Conservation (phyloP, 1,140 invertebrate species). For the Atopsyche davidsoni region DNA sequence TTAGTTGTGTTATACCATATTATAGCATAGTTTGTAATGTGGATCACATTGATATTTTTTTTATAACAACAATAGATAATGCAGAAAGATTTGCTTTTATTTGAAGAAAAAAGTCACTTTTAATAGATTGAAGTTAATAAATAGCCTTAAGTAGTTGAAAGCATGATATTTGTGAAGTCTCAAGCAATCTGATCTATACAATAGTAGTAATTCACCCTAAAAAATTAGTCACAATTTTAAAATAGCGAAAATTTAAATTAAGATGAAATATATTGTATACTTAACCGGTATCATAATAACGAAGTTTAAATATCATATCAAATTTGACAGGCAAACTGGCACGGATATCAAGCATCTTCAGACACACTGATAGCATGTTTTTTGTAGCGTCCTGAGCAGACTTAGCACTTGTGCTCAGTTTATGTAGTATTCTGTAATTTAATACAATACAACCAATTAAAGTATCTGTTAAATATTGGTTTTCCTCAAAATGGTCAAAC, state of each 20-base stretch:
- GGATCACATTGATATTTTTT: too few relatives aligned
- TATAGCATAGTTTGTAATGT: too few relatives aligned
- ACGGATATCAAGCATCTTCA: neutral
- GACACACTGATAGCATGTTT: neutral
- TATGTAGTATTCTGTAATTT: too few relatives aligned
- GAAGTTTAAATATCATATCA: constrained; percentile 1
- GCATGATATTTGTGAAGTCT: neutral
- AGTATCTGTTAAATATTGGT: neutral
- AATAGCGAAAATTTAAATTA: neutral
- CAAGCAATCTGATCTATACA: neutral
- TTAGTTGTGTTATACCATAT: too few relatives aligned
- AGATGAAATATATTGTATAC: neutral
- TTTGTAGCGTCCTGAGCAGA: neutral
- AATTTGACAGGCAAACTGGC: constrained; percentile 4
- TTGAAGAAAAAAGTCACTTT: neutral
- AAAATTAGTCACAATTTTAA: too few relatives aligned
- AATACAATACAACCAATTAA: neutral
- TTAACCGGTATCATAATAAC: constrained; percentile 19
- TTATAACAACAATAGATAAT: too few relatives aligned
- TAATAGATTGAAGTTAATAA: neutral
- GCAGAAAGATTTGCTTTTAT: too few relatives aligned
- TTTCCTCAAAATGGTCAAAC: neutral
- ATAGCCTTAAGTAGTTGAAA: neutral
- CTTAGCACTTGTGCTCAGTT: neutral
- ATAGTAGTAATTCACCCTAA: neutral